Evolutionary conservation across 2,113 vertebrate genomes (phyloP).

Genomic region (Arvicanthis niloticus): DNA sequence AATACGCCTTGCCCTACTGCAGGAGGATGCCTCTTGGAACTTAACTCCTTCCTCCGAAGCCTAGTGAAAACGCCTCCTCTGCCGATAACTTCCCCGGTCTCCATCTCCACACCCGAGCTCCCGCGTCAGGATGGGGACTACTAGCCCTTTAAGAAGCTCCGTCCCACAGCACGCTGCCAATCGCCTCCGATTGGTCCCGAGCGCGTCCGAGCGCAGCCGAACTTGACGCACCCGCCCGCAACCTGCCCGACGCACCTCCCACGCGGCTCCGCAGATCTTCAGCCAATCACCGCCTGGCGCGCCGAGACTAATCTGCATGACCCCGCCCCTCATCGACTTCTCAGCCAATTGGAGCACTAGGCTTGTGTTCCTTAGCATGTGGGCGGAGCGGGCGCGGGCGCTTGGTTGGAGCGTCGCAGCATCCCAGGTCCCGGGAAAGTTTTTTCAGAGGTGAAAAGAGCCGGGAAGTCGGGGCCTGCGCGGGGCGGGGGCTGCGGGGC

Average conservation of each 20-base stretch:
- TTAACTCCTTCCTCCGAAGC: constrained; percentile 15
- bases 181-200: constrained; percentile 75
- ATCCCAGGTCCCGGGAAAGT: constrained; percentile 79
- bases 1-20: background rate
- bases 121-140: background rate
- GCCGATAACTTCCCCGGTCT: accelerated
- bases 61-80: background rate
- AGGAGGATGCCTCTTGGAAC: background rate
- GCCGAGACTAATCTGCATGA: constrained; percentile 50
- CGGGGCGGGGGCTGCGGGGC: background rate
- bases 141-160: constrained; percentile 78
- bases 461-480: constrained; percentile 45
- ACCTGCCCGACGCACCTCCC: constrained; percentile 29
- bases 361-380: constrained; percentile 34
- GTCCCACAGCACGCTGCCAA: background rate
- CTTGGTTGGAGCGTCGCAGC: constrained; percentile 79
- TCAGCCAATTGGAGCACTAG: constrained; percentile 38
- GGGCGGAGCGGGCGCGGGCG: constrained; percentile 66
- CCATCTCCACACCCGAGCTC: background rate
- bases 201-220: constrained; percentile 73
- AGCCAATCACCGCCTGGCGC: constrained; percentile 57
- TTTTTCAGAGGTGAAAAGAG: constrained; percentile 82
- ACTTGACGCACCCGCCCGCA: constrained; percentile 76
- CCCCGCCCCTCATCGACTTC: background rate
- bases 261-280: background rate